Evolutionary conservation across 2,113 vertebrate species (phyloP).

Genomic region (Holacanthus passer): DNA sequence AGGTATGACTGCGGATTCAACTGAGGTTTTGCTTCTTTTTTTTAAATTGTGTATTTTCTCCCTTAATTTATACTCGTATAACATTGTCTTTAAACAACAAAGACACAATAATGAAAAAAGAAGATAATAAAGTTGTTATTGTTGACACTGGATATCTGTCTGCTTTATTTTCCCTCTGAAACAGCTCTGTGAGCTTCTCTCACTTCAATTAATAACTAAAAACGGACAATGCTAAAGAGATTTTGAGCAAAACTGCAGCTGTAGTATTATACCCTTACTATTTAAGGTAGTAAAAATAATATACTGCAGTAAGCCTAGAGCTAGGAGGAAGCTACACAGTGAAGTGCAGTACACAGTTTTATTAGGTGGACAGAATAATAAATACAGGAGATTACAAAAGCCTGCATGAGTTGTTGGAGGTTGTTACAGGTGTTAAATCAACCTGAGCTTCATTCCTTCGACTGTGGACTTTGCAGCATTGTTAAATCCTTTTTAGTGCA

Average conservation of each 20-base stretch:
- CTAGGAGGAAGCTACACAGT: background rate
- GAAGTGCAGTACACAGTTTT: background rate
- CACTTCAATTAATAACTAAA: background rate
- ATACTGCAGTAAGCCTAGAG: no score
- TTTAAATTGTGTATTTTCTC: constrained; percentile 65
- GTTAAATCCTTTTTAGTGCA: background rate
- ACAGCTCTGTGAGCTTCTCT: background rate
- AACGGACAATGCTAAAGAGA: background rate
- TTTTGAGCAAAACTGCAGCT: background rate
- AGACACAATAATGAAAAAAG: constrained; percentile 68
- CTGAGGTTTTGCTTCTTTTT: constrained; percentile 57
- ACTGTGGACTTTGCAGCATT: background rate
- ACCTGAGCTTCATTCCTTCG: background rate
- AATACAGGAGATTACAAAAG: background rate
- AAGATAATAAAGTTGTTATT: constrained; percentile 78
- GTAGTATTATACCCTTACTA: background rate
- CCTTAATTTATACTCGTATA: constrained; percentile 79
- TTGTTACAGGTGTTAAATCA: background rate
- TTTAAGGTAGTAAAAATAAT: no score
- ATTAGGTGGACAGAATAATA: background rate
- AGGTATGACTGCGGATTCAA: constrained; percentile 64
- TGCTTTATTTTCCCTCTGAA: constrained; percentile 26
- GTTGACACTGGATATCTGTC: constrained; percentile 67
- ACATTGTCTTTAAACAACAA: constrained; percentile 75
- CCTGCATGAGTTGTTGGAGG: background rate